A percentile compares a stretch with the other conserved stretches of the same genome.
phyloP scores from a whole-genome alignment of 1,140 invertebrate species.

The Bombus superbus region DNA sequence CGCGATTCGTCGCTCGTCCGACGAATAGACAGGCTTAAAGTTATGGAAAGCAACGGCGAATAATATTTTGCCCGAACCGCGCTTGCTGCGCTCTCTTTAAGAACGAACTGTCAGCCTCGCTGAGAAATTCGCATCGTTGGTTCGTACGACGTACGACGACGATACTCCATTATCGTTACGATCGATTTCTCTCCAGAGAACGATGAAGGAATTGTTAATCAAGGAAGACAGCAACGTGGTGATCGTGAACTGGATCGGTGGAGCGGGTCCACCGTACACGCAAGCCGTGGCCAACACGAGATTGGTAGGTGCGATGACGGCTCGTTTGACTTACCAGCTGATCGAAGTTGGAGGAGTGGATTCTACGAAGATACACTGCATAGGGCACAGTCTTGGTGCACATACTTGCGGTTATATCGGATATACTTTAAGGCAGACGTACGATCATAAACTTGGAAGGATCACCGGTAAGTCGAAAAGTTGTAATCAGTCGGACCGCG shows the following conservation, averaged over 20 bases:
- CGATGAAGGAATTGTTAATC: conserved; percentile 86
- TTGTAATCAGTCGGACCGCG: no score
- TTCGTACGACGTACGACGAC: no score
- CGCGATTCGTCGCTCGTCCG: no score
- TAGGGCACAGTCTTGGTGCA: conserved; percentile 95
- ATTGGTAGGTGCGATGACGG: conserved; percentile 91
- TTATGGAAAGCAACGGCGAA: no score
- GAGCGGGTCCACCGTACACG: conserved; percentile 93
- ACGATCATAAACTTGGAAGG: conserved; percentile 76
- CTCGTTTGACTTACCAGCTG: conserved; percentile 86
- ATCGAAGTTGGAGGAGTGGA: conserved; percentile 76
- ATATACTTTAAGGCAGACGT: conserved; percentile 84
- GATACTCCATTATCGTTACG: not conserved
- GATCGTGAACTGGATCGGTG: conserved; percentile 92
- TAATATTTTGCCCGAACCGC: no score
- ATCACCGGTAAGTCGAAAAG: conserved; percentile 83
- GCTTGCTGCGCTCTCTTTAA: no score
- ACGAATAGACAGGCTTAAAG: no score
- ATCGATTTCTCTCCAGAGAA: conserved; percentile 77
- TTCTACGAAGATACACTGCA: conserved; percentile 86
- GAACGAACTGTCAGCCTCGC: no score
- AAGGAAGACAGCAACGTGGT: conserved; percentile 89
- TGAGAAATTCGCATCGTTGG: no score
- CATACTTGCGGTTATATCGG: conserved; percentile 94
- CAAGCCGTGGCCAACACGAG: conserved; percentile 96